These are phyloP conservation scores for Umimayanthus kanabou DNA, from an alignment of 92 coral and sea anemone genomes.

Conservation along the genomic window DNA sequence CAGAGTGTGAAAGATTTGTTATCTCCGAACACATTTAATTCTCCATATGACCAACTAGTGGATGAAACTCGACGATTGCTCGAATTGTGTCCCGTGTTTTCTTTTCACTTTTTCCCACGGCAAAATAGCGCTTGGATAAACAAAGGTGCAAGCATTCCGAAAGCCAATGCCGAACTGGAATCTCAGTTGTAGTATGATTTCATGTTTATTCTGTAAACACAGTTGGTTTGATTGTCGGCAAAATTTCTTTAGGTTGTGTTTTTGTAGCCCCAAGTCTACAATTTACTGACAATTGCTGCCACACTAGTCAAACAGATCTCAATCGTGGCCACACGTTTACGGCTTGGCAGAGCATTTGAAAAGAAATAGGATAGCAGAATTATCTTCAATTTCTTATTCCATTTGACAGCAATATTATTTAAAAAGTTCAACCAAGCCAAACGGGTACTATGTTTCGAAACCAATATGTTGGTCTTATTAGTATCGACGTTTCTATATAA, in stretches of 20 bases:
- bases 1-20: not conserved
- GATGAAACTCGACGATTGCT: constrained; percentile 1
- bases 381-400: not conserved
- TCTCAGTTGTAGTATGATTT: not conserved
- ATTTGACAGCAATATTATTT: not conserved
- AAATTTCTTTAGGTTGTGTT: constrained; percentile 4
- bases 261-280: constrained; percentile 32
- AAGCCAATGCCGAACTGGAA: not conserved
- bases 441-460: not conserved
- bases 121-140: constrained; percentile 27
- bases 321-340: not conserved
- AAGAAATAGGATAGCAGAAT: constrained; percentile 1
- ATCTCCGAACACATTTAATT: constrained; percentile 7
- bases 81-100: not conserved
- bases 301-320: constrained; percentile 4
- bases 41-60: constrained; percentile 15
- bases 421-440: not conserved
- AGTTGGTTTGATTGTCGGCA: not conserved
- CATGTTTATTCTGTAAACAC: not conserved
- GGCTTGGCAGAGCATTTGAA: not conserved
- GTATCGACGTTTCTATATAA: no score
- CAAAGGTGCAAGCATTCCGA: constrained; percentile 28
- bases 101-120: constrained; percentile 40
- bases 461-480: not conserved
- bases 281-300: constrained; percentile 30